These are phyloP conservation scores for Clavelina lepadiformis DNA, from an alignment of 23 tunicate species.

Conservation along the genomic window DNA sequence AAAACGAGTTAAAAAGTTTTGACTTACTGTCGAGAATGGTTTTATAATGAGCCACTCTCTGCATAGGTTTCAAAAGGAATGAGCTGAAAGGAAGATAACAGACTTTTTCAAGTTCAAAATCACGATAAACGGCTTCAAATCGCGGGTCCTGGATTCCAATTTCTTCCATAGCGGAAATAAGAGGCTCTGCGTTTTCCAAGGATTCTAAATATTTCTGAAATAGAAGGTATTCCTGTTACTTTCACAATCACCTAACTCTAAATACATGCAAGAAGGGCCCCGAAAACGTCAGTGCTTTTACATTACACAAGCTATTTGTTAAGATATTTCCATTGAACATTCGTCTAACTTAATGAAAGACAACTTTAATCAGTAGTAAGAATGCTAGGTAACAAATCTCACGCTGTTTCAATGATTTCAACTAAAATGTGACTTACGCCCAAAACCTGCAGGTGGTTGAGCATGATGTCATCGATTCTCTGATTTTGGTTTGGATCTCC, in stretches of 20 bases:
- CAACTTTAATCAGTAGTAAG: no score
- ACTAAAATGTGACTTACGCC: constrained; percentile 23
- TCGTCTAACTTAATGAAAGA: no score
- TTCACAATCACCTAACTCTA: no score
- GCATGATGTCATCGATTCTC: constrained; percentile 54
- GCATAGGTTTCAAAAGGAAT: constrained; percentile 94
- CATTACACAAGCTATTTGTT: no score
- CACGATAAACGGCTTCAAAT: constrained; percentile 63
- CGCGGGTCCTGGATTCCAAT: constrained; percentile 38
- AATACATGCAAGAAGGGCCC: no score
- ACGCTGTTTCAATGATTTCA: background rate
- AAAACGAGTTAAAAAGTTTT: no score
- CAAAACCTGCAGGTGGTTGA: constrained; percentile 32
- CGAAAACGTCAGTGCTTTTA: no score
- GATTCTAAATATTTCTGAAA: constrained; percentile 43
- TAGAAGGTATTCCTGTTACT: no score
- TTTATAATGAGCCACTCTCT: constrained; percentile 74
- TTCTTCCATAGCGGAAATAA: constrained; percentile 49
- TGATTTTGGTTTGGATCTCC: constrained; percentile 22
- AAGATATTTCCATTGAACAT: no score
- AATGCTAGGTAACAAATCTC: no score
- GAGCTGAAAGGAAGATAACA: constrained; percentile 94
- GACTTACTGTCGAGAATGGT: constrained; percentile 59
- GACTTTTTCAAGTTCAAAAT: constrained; percentile 77
- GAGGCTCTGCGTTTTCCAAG: constrained; percentile 54